Percentiles rank a stretch among this genome's conserved stretches.
phyloP scores from a whole-genome alignment of 2,888 invertebrate genomes.

The Ferdinandea cuprea region DNA sequence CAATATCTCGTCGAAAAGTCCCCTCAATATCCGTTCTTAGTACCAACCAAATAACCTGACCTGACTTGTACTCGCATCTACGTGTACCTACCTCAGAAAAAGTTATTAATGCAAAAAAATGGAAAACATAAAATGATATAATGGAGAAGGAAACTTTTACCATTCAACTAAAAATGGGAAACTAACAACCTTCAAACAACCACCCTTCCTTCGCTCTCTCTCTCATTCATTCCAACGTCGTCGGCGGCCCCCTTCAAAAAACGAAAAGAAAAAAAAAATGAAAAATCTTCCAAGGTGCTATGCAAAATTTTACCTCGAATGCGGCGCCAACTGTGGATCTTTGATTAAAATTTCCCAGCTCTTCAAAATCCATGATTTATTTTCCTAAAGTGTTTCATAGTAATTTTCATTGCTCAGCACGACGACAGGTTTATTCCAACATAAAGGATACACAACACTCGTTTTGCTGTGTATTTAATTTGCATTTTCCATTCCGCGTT shows the following conservation, averaged over 20 bases:
- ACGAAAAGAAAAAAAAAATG: too few relatives aligned
- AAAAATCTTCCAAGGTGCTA: conserved; percentile 45
- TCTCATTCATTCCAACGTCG: too few relatives aligned
- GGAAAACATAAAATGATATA: conserved; percentile 17
- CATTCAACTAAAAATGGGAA: conserved; percentile 41
- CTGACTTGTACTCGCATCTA: not conserved
- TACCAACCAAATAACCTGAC: not conserved
- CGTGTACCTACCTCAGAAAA: conserved; percentile 13
- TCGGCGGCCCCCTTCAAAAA: too few relatives aligned
- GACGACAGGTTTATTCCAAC: conserved; percentile 69
- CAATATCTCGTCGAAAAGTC: conserved; percentile 44
- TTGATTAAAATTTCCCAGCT: conserved; percentile 70
- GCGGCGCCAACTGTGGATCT: conserved; percentile 65
- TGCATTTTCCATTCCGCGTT: conserved; percentile 66
- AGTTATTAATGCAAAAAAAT: conserved; percentile 55
- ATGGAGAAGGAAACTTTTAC: conserved; percentile 44
- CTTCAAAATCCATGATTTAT: conserved; percentile 72
- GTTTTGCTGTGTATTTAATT: conserved; percentile 67
- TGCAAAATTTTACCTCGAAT: conserved; percentile 47
- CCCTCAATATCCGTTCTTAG: conserved; percentile 14
- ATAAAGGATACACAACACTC: conserved; percentile 55
- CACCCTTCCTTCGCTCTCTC: too few relatives aligned
- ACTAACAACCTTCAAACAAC: conserved; percentile 41
- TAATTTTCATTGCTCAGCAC: conserved; percentile 68
- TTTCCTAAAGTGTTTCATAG: conserved; percentile 67